phyloP scores from a whole-genome alignment of 1,140 invertebrate species.

The Leguminivora glycinivorella region DNA sequence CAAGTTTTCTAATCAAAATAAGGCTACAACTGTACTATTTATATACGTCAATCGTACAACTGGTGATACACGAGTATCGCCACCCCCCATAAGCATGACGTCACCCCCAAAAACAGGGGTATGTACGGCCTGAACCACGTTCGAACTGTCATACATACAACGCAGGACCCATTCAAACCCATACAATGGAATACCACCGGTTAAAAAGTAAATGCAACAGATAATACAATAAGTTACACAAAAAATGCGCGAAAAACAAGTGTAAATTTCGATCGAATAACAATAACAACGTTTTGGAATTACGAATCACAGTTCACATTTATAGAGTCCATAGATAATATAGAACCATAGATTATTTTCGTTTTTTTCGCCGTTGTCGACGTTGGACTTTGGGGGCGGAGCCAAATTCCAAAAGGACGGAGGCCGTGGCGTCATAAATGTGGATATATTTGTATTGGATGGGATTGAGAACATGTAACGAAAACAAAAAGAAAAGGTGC shows the following conservation, averaged over 20 bases:
- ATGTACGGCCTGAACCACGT: conserved; percentile 77
- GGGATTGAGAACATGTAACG: conserved; percentile 76
- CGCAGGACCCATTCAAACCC: conserved; percentile 39
- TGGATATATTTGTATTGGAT: conserved; percentile 64
- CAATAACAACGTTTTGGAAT: conserved; percentile 38
- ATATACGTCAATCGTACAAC: conserved; percentile 58
- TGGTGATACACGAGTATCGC: conserved; percentile 80
- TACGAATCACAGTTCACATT: conserved; percentile 65
- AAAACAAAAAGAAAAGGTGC: conserved; percentile 78
- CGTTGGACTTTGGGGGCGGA: conserved; percentile 75
- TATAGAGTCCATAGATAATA: conserved; percentile 37
- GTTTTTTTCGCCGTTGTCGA: conserved; percentile 77
- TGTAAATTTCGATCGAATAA: conserved; percentile 5
- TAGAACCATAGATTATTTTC: conserved; percentile 59
- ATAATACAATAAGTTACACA: conserved; percentile 55
- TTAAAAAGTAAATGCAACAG: conserved; percentile 60
- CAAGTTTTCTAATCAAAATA: not conserved
- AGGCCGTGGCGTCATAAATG: conserved; percentile 37
- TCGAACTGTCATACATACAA: conserved; percentile 64
- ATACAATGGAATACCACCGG: conserved; percentile 44
- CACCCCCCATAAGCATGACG: conserved; percentile 86
- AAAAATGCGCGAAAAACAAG: conserved; percentile 40
- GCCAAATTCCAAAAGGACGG: conserved; percentile 60
- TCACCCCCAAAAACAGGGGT: conserved; percentile 84
- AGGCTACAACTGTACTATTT: conserved; percentile 9